These are phyloP conservation scores for Leucoptera coffeella DNA, from an alignment of 2,888 invertebrate species.

Conservation along the genomic window DNA sequence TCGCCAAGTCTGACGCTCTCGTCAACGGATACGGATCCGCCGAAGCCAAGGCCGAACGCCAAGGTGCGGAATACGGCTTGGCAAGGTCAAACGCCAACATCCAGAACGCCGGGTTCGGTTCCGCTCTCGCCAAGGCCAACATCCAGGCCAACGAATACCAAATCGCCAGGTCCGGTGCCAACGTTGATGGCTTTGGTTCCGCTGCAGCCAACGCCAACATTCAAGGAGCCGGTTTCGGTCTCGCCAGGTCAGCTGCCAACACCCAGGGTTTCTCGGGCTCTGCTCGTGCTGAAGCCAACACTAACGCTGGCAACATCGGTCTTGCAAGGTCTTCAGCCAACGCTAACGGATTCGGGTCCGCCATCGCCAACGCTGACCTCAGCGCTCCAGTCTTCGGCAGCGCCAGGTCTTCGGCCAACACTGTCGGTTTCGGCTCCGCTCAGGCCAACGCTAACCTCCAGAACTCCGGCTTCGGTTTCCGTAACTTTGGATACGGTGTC, in stretches of 20 bases:
- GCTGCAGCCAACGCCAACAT: conserved; percentile 2
- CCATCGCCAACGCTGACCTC: conserved; percentile 17
- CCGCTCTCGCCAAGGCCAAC: conserved; percentile 6
- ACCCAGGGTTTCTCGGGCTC: conserved; percentile 9
- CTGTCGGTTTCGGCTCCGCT: conserved; percentile 14
- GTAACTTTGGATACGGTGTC: conserved; percentile 15
- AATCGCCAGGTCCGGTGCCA: conserved; percentile 4
- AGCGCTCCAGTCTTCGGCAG: conserved; percentile 18
- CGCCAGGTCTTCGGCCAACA: conserved; percentile 21
- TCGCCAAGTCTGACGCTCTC: conserved; percentile 2
- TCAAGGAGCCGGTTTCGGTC: conserved; percentile 1
- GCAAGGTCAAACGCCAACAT: conserved; percentile 2
- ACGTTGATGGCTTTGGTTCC: conserved; percentile 4
- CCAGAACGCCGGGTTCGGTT: conserved; percentile 10
- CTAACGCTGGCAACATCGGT: conserved; percentile 1
- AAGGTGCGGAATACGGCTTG: conserved; percentile 6
- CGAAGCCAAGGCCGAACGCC: conserved; percentile 1
- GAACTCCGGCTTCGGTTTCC: conserved; percentile 17
- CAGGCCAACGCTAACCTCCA: conserved; percentile 23
- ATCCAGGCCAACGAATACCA: conserved; percentile 1
- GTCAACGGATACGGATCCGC: not conserved
- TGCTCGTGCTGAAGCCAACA: conserved; percentile 7
- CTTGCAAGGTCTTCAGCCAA: conserved; percentile 3
- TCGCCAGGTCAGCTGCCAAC: conserved; percentile 3
- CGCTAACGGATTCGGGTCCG: conserved; percentile 1